These are phyloP conservation scores for Cheilosia impressa DNA, from an alignment of 2,888 invertebrate genomes.

Conservation along the genomic window DNA sequence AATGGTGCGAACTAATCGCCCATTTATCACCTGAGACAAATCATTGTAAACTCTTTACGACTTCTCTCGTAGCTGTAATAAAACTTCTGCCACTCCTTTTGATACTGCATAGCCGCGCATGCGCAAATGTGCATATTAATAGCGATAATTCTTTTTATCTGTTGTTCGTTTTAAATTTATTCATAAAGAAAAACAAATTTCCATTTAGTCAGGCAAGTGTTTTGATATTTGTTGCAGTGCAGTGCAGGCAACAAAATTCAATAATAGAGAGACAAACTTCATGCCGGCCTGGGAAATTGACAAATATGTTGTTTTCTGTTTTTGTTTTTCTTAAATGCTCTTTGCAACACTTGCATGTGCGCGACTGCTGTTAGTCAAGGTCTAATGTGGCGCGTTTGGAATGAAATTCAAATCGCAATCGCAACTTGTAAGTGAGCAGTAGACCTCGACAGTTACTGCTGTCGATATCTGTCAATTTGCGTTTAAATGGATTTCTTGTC, in stretches of 20 bases:
- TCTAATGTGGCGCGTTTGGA: constrained; percentile 10
- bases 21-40: constrained; percentile 68
- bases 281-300: constrained; percentile 38
- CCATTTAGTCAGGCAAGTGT: constrained; percentile 62
- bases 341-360: constrained; percentile 22
- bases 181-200: constrained; percentile 60
- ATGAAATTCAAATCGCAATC: constrained; percentile 42
- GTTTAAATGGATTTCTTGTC: constrained; percentile 38
- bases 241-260: constrained; percentile 18
- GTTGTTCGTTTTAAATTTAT: constrained; percentile 15
- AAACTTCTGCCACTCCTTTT: constrained; percentile 62
- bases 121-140: constrained; percentile 64
- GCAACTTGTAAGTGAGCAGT: constrained; percentile 31
- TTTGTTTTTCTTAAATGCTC: constrained; percentile 38
- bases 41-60: constrained; percentile 68
- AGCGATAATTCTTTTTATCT: constrained; percentile 18
- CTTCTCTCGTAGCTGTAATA: constrained; percentile 49
- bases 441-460: constrained; percentile 50
- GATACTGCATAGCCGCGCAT: constrained; percentile 19
- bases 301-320: constrained; percentile 45
- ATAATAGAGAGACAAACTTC: constrained; percentile 33
- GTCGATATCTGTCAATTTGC: constrained; percentile 55
- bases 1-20: constrained; percentile 66
- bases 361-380: constrained; percentile 26
- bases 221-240: constrained; percentile 43